phyloP scores from a whole-genome alignment of 2,888 invertebrate genomes.

The Apomyelois bistriatella region DNA sequence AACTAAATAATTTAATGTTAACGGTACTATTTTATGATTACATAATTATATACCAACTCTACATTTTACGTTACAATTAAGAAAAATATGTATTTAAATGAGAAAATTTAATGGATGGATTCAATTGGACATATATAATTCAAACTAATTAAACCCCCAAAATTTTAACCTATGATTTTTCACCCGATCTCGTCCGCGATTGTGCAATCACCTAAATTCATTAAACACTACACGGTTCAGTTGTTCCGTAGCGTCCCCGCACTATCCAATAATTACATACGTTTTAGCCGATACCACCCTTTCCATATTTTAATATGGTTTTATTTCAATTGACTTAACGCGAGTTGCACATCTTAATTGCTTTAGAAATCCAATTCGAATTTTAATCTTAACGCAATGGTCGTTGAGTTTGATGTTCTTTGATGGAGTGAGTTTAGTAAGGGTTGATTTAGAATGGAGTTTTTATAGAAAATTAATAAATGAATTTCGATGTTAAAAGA shows the following conservation, averaged over 20 bases:
- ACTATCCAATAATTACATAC: conserved; percentile 74
- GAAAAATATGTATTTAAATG: too few relatives aligned
- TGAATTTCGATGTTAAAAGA: conserved; percentile 64
- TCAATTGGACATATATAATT: too few relatives aligned
- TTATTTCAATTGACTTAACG: conserved; percentile 65
- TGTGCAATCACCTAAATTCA: conserved; percentile 63
- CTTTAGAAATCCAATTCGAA: conserved; percentile 14
- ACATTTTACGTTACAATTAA: too few relatives aligned
- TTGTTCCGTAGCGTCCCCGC: conserved; percentile 53
- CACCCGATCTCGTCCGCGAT: conserved; percentile 38
- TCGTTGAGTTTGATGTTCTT: background rate
- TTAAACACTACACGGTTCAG: conserved; percentile 67
- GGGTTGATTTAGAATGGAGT: background rate
- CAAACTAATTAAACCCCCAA: background rate
- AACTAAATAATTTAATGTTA: too few relatives aligned
- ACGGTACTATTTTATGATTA: too few relatives aligned
- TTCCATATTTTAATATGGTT: conserved; percentile 72
- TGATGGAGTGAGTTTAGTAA: conserved; percentile 12
- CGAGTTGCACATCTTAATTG: conserved; percentile 25
- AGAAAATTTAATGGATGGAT: too few relatives aligned
- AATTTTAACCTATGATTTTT: conserved; percentile 17
- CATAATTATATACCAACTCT: too few relatives aligned
- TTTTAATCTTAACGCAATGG: conserved; percentile 17
- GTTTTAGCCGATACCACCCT: conserved; percentile 72
- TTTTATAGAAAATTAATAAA: conserved; percentile 47